phyloP scores from a whole-genome alignment of 2,113 vertebrate genomes.

The Cyanistes caeruleus region DNA sequence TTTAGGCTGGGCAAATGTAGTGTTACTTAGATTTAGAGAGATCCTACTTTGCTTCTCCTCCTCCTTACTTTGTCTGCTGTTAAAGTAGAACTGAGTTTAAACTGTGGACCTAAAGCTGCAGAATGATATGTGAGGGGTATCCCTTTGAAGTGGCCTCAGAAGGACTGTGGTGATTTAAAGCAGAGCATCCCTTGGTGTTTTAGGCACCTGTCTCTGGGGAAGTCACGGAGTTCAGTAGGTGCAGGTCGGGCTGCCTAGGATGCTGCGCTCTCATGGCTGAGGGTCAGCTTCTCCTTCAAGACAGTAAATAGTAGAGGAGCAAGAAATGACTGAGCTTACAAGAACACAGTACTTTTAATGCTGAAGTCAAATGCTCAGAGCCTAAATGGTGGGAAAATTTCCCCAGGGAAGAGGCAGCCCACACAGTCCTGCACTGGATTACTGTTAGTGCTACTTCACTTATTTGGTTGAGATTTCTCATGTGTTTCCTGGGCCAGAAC shows the following conservation, averaged over 20 bases:
- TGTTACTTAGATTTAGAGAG: not conserved
- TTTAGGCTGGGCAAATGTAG: not conserved
- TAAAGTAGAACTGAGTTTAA: not conserved
- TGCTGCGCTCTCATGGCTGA: not conserved
- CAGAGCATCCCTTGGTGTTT: not conserved
- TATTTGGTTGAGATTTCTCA: not conserved
- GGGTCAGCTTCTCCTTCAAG: not conserved
- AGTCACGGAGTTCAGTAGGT: not conserved
- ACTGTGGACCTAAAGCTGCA: not conserved
- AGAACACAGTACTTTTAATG: not conserved
- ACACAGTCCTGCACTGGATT: not conserved
- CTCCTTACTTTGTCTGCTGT: not conserved
- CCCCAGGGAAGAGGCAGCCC: not conserved
- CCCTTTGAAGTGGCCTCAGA: not conserved
- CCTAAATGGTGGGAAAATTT: not conserved
- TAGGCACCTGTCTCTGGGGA: not conserved
- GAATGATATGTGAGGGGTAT: not conserved
- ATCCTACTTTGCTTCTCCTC: not conserved
- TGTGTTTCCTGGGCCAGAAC: constrained; percentile 18
- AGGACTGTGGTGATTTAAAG: not conserved
- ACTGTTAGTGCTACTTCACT: not conserved
- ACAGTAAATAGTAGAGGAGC: not conserved
- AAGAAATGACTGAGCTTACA: not conserved
- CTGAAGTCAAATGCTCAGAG: not conserved
- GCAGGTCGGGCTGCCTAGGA: not conserved